Conservation (phyloP, 2,888 invertebrate genomes). For the Nephrotoma guestfalica region DNA sequence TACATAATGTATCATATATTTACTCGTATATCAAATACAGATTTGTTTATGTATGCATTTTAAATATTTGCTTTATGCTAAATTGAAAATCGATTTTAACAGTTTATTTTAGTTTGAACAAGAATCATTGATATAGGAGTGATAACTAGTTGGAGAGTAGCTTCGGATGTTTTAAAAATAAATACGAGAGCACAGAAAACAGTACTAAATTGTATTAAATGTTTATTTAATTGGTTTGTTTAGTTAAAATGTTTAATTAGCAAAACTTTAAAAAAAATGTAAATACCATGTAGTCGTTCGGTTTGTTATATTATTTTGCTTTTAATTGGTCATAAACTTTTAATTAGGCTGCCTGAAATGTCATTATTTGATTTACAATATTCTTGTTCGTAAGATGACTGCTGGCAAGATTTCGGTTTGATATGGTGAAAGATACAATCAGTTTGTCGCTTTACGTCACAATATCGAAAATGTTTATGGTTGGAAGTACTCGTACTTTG, state of each 20-base stretch:
- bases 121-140: too few relatives aligned
- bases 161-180: too few relatives aligned
- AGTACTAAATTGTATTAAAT: not conserved
- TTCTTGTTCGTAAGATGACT: too few relatives aligned
- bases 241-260: not conserved
- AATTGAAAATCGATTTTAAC: not conserved
- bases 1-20: not conserved
- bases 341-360: not conserved
- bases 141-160: too few relatives aligned
- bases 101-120: too few relatives aligned
- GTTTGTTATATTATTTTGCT: not conserved
- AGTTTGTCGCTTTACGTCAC: too few relatives aligned
- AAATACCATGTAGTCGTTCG: not conserved
- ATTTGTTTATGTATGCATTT: not conserved
- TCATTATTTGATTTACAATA: not conserved
- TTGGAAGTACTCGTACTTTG: too few relatives aligned
- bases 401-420: too few relatives aligned
- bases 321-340: not conserved
- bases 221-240: not conserved
- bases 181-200: too few relatives aligned
- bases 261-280: not conserved
- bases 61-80: not conserved
- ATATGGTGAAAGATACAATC: too few relatives aligned
- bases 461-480: too few relatives aligned
- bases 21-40: not conserved